Base-by-base conservation (phyloP, 2,113 vertebrate species). In the Notothenia rossii region DNA sequence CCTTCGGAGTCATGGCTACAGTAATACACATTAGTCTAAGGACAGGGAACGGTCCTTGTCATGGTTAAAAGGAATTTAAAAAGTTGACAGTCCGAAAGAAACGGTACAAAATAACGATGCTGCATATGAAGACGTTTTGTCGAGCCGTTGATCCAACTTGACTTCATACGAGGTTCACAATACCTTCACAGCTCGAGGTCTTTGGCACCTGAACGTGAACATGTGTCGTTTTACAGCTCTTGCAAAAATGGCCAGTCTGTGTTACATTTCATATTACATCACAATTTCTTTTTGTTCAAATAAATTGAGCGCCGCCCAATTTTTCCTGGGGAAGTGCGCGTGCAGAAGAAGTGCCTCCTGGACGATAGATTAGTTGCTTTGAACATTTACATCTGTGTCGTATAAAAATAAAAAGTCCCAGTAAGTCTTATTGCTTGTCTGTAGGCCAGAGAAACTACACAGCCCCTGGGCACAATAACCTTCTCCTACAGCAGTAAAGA, bases 401-500 rank as follows among this genome's bases (percentile, higher is more conserved):
- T 36, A 63, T 75, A 49, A 70, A 77, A 65, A 65, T 25, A 51
- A 63, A 60, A 43, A 60, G 15, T 10, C 58, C 9, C 45, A 22
- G 25, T 69, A 50, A 76, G 3, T 66, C 10, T 50, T 53, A 22
- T 12, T 64, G n/a, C 77, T 68, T 72, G 74, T 82, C 67, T 15
- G 29, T 50, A 14, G 54, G 63, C 45, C 76, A n/a, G 62, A 65
- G 68, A 74, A 29, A 69, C 46, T 70, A 75, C 56, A 50, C 29
- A 12, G 53, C 81, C 79, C 65, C 51, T 10, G 83, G 83, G 73
- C 54, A 10, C 77, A 63, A 74, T 75, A 79, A 84, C 50, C 67
- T 54, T 55, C 63, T 25, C 46, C 66, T 40, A n/a, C 50, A 78
- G 65, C 54, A 40, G 5, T 29, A 20, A 53, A 58, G 58, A 68